Evolutionary conservation across 2,888 invertebrate genomes (phyloP).

Genomic region (Dendrolimus pini): DNA sequence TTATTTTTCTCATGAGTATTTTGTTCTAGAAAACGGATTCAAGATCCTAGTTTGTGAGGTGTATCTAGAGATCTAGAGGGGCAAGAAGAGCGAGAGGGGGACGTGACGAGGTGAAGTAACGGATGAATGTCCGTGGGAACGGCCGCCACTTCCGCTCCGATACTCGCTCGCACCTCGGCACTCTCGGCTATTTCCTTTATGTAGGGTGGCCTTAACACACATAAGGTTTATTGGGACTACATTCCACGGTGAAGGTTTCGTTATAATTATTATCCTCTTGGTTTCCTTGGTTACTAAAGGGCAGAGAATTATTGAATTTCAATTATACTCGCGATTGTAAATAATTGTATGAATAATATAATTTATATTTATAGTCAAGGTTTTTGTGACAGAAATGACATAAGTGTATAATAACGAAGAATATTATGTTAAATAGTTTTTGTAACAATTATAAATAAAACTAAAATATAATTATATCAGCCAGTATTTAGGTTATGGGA

Average conservation of each 20-base stretch:
- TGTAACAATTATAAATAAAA: no score
- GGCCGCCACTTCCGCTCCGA: slow-evolving; percentile 68
- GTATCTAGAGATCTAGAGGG: slow-evolving; percentile 1
- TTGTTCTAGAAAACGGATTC: no score
- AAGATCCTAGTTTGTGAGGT: no score
- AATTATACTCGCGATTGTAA: neutral
- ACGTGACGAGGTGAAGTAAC: slow-evolving; percentile 63
- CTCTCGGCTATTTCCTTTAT: slow-evolving; percentile 69
- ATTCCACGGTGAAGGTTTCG: neutral
- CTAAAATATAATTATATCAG: no score
- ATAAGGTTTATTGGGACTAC: neutral
- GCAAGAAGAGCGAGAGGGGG: slow-evolving; percentile 20
- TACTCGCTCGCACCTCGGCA: slow-evolving; percentile 49
- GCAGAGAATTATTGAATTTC: neutral
- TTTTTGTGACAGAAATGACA: no score
- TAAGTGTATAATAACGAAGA: no score
- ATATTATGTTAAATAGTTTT: no score
- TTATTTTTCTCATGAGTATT: no score
- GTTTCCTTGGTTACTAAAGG: neutral
- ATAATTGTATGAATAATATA: neutral
- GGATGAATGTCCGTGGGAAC: slow-evolving; percentile 75
- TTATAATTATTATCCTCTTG: neutral
- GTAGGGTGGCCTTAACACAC: slow-evolving; percentile 48
- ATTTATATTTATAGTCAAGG: neutral
- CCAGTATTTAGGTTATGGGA: no score